Evolutionary conservation across 2,888 invertebrate species (phyloP).

Genomic region (Chaitophorus viminalis): DNA sequence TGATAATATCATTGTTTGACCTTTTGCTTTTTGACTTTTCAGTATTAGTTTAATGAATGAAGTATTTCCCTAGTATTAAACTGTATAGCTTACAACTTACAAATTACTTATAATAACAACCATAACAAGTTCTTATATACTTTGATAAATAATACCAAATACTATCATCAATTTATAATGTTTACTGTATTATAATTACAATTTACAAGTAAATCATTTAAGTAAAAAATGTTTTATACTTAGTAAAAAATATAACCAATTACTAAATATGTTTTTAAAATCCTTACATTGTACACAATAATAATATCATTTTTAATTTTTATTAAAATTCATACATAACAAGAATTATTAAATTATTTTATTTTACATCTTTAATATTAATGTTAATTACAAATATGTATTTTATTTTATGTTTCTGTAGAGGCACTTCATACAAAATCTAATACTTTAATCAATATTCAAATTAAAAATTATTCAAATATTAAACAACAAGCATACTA

Average conservation of each 20-base stretch:
- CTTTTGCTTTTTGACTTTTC: conserved; percentile 44
- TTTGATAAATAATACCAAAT: conserved; percentile 30
- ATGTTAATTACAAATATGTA: no score
- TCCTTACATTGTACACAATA: neutral
- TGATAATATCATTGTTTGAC: conserved; percentile 49
- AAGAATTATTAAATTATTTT: no score
- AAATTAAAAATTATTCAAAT: no score
- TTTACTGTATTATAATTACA: neutral
- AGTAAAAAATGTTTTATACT: neutral
- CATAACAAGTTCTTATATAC: neutral
- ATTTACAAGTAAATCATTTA: neutral
- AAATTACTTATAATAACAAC: conserved; percentile 16
- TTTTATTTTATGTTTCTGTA: no score
- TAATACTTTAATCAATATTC: no score
- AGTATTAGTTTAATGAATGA: conserved; percentile 44
- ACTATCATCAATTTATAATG: neutral
- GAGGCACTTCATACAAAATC: no score
- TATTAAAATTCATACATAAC: no score
- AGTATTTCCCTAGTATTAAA: conserved; percentile 22
- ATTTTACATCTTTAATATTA: no score
- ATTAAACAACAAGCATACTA: no score
- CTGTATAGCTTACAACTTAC: conserved; percentile 10
- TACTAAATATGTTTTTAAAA: neutral
- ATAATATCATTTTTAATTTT: no score
- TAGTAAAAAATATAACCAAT: neutral